Conservation (phyloP, 2,113 vertebrate species). For the Copsychus sechellarum region DNA sequence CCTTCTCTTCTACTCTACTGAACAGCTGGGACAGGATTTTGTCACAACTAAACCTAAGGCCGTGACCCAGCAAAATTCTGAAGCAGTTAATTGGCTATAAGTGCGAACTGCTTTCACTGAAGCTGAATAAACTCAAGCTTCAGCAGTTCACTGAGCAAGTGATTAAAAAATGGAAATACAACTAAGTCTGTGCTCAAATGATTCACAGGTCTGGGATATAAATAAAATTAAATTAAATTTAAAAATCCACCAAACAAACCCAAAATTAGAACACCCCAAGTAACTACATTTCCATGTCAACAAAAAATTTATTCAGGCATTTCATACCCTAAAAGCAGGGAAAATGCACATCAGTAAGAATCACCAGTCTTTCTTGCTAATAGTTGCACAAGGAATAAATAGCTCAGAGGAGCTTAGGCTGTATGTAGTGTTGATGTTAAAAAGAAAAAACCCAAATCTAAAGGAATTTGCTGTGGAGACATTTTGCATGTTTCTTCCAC, state of each 20-base stretch:
- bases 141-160: not conserved
- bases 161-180: not conserved
- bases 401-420: not conserved
- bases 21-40: not conserved
- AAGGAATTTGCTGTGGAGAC: not conserved
- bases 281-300: not conserved
- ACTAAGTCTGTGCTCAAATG: not conserved
- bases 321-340: not conserved
- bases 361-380: not conserved
- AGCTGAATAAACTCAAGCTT: not conserved
- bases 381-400: constrained; percentile 22
- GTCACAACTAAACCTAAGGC: not conserved
- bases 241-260: not conserved
- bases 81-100: not conserved
- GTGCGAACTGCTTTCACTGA: not conserved
- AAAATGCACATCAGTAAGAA: not conserved
- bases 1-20: not conserved
- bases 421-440: not conserved
- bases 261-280: not conserved
- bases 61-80: not conserved
- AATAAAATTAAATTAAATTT: not conserved
- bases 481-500: not conserved
- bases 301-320: not conserved
- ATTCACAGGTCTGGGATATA: not conserved
- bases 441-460: not conserved